phyloP scores from a whole-genome alignment of 2,113 vertebrate genomes.

The Otolemur garnettii region DNA sequence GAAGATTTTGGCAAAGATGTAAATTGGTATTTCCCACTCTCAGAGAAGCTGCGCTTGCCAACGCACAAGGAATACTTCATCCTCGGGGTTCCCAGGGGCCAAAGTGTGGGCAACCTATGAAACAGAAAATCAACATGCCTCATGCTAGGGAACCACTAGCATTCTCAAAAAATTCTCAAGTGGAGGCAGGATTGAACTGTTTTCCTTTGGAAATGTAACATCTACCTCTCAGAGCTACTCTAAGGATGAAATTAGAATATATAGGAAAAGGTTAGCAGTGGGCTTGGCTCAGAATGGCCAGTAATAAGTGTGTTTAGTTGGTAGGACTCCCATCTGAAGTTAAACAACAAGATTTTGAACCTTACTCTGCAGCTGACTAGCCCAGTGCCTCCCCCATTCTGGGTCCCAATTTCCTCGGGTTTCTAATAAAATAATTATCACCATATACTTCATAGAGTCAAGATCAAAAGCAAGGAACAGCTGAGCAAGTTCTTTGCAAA shows the following conservation, averaged over 20 bases:
- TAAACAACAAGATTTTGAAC: constrained; percentile 8
- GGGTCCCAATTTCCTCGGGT: neutral
- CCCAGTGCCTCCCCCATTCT: constrained; percentile 5
- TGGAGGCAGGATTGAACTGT: neutral
- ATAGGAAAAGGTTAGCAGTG: neutral
- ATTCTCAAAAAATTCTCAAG: neutral
- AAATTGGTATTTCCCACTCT: constrained; percentile 75
- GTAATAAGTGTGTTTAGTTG: neutral
- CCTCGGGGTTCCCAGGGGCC: neutral
- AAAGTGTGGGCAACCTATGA: neutral
- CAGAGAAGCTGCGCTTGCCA: neutral
- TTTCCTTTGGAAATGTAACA: constrained; percentile 27
- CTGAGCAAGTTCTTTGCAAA: constrained; percentile 41
- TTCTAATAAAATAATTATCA: constrained; percentile 20
- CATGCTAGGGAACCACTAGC: neutral
- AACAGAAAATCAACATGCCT: neutral
- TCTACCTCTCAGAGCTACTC: neutral
- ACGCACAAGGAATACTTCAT: neutral
- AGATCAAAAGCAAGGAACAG: neutral
- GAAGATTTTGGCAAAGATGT: constrained; percentile 63
- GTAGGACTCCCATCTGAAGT: neutral
- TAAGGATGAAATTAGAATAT: neutral
- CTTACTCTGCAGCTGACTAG: neutral
- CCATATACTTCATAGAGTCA: neutral
- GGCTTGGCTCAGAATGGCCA: neutral